Evolutionary conservation across 2,888 invertebrate species (phyloP), one percentile per base, ranked within the genome.

Genomic region (Rhingia rostrata): DNA sequence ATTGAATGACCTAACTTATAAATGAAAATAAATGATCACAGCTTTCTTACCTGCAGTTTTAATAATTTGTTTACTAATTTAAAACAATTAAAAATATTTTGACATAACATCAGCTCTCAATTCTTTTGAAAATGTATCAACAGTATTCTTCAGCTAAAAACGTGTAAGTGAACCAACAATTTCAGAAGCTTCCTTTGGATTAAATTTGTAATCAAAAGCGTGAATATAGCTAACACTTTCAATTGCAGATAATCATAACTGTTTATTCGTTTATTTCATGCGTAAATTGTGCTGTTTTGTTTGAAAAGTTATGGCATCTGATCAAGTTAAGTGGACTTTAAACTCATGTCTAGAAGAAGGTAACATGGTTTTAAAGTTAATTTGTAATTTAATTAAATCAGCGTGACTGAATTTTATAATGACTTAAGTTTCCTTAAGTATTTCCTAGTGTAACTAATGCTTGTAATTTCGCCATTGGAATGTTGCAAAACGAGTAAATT

Each of bases 161-260:
- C 22, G 2, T 22, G 22, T 22, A 22, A 22, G 22, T 22, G 22
- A 22, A 22, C 12, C 3, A 14, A 1, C 5, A 43, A 12, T 5
- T 45, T 6, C 6, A 12, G 4, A 6, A 4, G 39, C 39, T 2
- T 39, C 10, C 0, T 7, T 0, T 43, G 4, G 10, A 10, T 4
- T 45, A 12, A 43, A 47, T 47, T 47, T 14, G 47, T 47, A 3
- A 5, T 12, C 14, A 47, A 35, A 12, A 54, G 54, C 54, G 54
- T 54, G 22, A 35, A 6, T 12, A 14, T 22, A 22, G 22, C 22
- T 22, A 22, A 22, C 22, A 22, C 22, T 22, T 22, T 22, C 22
- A 22, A 2, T 22, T 22, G 22, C 22, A 22, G 22, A 22, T 22
- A 22, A 22, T 22, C 22, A 7, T 0, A 43, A 4, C 7, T 12